Conservation (phyloP, 2,888 invertebrate genomes). For the Rotaria sp. region DNA sequence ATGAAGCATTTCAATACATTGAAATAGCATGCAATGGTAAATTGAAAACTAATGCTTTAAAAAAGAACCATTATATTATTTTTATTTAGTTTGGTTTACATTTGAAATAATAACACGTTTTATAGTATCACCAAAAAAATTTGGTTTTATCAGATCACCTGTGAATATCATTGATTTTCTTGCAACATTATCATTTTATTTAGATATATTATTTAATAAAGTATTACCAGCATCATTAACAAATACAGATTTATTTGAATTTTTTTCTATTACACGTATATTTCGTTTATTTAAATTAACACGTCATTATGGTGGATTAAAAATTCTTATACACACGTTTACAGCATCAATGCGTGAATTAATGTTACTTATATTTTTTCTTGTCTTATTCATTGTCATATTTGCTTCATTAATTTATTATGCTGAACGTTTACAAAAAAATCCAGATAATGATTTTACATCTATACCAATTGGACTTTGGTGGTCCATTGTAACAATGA, state of each 20-base stretch:
- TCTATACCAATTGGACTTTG: constrained; percentile 84
- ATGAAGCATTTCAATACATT: constrained; percentile 82
- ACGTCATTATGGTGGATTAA: constrained; percentile 81
- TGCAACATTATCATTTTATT: constrained; percentile 85
- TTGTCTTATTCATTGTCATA: constrained; percentile 85
- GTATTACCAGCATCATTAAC: constrained; percentile 47
- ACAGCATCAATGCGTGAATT: constrained; percentile 88
- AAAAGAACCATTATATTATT: too few relatives aligned
- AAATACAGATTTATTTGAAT: constrained; percentile 78
- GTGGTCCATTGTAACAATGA: constrained; percentile 97
- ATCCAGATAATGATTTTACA: constrained; percentile 87
- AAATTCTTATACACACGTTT: constrained; percentile 91
- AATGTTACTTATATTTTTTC: constrained; percentile 83
- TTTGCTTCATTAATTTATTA: constrained; percentile 90
- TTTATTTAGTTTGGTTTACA: constrained; percentile 73
- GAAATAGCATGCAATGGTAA: constrained; percentile 75
- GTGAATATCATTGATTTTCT: constrained; percentile 89
- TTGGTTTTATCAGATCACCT: constrained; percentile 78
- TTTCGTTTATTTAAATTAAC: constrained; percentile 87
- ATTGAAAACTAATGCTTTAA: constrained; percentile 40
- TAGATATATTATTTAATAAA: constrained; percentile 63
- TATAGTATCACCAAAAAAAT: constrained; percentile 80
- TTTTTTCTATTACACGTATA: constrained; percentile 87
- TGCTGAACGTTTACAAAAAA: constrained; percentile 86
- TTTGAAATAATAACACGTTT: constrained; percentile 79